phyloP scores from a whole-genome alignment of 64 coral and sea anemone genomes.

The Montipora cactus region DNA sequence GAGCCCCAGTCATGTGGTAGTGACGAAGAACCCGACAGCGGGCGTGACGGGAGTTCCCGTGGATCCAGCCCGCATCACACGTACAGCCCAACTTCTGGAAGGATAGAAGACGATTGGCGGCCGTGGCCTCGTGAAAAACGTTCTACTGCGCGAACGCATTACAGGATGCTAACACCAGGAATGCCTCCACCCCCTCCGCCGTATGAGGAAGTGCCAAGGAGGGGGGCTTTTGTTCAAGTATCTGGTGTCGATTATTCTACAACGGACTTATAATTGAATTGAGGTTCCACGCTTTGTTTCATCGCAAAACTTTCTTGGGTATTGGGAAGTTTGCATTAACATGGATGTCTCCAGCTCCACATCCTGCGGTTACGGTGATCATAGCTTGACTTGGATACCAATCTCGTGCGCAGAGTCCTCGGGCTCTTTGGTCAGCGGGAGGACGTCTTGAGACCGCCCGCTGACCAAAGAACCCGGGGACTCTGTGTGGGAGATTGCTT shows the following conservation, averaged over 20 bases:
- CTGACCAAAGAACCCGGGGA: too few relatives aligned
- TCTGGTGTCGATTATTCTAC: constrained; percentile 32
- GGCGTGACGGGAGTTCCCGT: constrained; percentile 69
- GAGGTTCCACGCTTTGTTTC: too few relatives aligned
- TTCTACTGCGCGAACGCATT: not conserved
- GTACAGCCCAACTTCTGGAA: constrained; percentile 8
- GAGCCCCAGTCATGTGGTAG: constrained; percentile 66
- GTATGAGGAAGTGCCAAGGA: constrained; percentile 46
- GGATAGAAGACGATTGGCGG: constrained; percentile 19
- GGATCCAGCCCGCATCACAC: constrained; percentile 57
- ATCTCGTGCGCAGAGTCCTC: too few relatives aligned
- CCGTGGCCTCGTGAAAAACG: not conserved
- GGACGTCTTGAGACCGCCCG: too few relatives aligned
- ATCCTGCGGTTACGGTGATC: too few relatives aligned
- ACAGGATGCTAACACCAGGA: not conserved
- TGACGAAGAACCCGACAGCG: constrained; percentile 79
- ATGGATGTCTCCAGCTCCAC: too few relatives aligned
- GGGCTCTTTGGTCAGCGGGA: too few relatives aligned
- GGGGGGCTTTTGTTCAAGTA: not conserved
- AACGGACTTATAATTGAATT: constrained; percentile 18
- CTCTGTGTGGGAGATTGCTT: too few relatives aligned
- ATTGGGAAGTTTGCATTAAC: not conserved
- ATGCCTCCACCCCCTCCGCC: constrained; percentile 34
- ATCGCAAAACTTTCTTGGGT: too few relatives aligned
- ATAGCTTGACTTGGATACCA: too few relatives aligned